Percentiles rank a stretch among this genome's conserved stretches.
phyloP scores from a whole-genome alignment of 1,140 invertebrate species.

The Drosophila teissieri region DNA sequence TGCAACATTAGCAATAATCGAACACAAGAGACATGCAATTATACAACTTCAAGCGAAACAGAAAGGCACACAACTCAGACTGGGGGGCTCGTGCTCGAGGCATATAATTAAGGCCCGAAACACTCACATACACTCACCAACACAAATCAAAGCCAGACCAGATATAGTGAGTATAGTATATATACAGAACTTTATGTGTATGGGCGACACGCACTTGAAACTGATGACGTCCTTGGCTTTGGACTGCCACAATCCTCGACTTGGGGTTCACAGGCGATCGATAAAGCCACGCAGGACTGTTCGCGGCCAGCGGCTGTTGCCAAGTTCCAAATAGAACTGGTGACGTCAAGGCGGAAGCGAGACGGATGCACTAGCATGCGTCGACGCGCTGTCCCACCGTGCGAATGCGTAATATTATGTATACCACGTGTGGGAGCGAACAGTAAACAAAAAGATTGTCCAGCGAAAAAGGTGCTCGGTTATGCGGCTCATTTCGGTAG shows the following conservation, averaged over 20 bases:
- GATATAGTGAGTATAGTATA: slow-evolving; percentile 9
- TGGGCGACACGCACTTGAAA: slow-evolving; percentile 67
- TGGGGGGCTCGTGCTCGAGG: slow-evolving; percentile 45
- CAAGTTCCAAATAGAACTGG: slow-evolving; percentile 69
- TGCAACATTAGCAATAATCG: slow-evolving; percentile 35
- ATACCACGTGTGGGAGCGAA: slow-evolving; percentile 49
- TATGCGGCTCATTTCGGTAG: slow-evolving; percentile 25
- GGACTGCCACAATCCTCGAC: slow-evolving; percentile 40
- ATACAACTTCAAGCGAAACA: slow-evolving; percentile 12
- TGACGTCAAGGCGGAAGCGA: slow-evolving; percentile 77
- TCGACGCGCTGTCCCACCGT: slow-evolving; percentile 11
- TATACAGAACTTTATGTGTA: background rate
- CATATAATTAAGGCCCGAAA: slow-evolving; percentile 43
- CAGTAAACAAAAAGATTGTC: slow-evolving; percentile 43
- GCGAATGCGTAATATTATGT: slow-evolving; percentile 64
- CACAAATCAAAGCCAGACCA: slow-evolving; percentile 42
- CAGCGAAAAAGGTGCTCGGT: slow-evolving; percentile 27
- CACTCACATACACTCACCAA: slow-evolving; percentile 5
- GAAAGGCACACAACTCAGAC: slow-evolving; percentile 11
- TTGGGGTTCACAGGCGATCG: slow-evolving; percentile 64
- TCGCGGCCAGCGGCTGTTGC: slow-evolving; percentile 56
- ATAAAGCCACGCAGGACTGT: slow-evolving; percentile 60
- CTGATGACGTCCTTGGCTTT: slow-evolving; percentile 76
- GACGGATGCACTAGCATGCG: slow-evolving; percentile 32
- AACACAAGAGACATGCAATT: slow-evolving; percentile 43